phyloP scores from a whole-genome alignment of 2,797 vertebrate genomes.

The Psittacula echo region DNA sequence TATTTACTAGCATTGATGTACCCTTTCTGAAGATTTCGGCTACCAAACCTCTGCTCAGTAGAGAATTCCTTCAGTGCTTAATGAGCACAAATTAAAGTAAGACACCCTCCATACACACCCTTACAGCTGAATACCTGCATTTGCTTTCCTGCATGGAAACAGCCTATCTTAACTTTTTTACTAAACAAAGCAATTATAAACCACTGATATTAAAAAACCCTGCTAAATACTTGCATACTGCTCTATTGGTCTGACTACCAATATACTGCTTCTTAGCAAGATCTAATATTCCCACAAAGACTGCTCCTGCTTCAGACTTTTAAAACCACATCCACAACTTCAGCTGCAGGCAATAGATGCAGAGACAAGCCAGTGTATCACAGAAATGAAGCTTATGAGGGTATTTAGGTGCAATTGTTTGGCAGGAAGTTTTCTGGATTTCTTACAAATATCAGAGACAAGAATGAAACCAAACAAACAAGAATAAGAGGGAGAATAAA shows the following conservation, averaged over 20 bases:
- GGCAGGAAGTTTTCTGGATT: neutral
- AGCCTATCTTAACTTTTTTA: neutral
- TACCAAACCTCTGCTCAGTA: neutral
- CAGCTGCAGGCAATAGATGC: neutral
- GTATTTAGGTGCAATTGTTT: neutral
- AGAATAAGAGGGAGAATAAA: neutral
- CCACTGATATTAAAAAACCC: neutral
- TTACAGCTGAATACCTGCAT: neutral
- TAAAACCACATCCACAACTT: neutral
- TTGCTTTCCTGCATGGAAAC: neutral
- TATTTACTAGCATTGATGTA: neutral
- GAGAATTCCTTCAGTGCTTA: neutral
- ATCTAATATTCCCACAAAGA: neutral
- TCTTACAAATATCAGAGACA: neutral
- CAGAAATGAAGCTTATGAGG: neutral
- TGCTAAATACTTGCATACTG: neutral
- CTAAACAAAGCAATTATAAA: neutral
- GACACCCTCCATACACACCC: neutral
- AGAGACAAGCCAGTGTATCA: rapidly evolving
- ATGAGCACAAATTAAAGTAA: neutral
- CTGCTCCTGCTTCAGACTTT: neutral
- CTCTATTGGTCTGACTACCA: neutral
- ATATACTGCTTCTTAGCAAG: neutral
- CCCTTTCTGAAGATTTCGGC: neutral
- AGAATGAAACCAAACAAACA: neutral